Evolutionary conservation across 1,140 invertebrate genomes (phyloP).

Genomic region (Bombus difficillimus): DNA sequence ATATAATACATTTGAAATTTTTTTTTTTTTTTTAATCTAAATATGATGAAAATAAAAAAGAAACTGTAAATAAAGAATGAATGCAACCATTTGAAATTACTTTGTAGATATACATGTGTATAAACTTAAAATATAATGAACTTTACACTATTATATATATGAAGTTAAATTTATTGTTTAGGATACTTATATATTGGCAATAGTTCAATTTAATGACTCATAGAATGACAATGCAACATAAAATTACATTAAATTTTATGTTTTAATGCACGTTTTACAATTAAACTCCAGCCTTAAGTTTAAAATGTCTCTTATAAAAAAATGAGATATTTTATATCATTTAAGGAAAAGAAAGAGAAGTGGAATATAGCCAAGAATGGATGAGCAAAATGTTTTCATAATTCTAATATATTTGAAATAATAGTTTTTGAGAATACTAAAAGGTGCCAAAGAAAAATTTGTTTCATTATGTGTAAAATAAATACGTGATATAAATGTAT

Average conservation of each 20-base stretch:
- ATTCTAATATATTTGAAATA: not conserved
- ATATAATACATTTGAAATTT: not conserved
- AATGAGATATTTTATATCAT: not conserved
- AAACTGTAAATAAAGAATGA: not conserved
- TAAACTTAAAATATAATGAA: not conserved
- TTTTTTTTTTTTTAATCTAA: not conserved
- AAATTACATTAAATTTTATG: conserved; percentile 4
- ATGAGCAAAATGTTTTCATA: conserved; percentile 21
- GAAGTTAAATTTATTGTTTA: conserved; percentile 3
- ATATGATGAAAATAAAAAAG: not conserved
- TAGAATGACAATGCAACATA: conserved; percentile 2
- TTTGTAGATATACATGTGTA: not conserved
- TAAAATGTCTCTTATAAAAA: not conserved
- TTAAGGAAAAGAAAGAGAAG: not conserved
- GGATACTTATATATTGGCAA: conserved; percentile 4
- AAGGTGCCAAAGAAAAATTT: conserved; percentile 39
- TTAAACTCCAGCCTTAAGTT: not conserved
- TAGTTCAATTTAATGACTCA: not conserved
- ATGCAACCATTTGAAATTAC: not conserved
- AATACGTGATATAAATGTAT: conserved; percentile 5
- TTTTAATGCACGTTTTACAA: conserved; percentile 13
- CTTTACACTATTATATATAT: not conserved
- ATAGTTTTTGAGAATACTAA: conserved; percentile 23
- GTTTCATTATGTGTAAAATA: not conserved
- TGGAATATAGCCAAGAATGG: not conserved